phyloP scores from a whole-genome alignment of 1,140 invertebrate genomes.

The Scaptomyza hsui region DNA sequence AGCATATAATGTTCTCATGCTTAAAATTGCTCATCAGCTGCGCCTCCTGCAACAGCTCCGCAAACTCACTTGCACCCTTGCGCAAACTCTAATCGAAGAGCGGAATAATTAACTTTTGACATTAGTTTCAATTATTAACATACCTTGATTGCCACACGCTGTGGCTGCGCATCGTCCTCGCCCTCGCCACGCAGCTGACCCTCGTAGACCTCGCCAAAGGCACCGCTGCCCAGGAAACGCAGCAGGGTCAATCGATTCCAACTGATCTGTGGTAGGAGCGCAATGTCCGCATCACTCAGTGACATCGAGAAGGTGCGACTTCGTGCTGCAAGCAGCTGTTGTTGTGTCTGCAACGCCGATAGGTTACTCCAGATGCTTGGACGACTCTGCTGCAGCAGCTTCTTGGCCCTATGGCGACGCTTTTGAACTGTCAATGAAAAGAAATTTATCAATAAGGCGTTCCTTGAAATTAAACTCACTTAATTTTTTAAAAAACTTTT shows the following conservation, averaged over 20 bases:
- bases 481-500: too few relatives aligned
- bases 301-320: slow-evolving; percentile 90
- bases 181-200: slow-evolving; percentile 90
- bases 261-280: slow-evolving; percentile 92
- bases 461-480: too few relatives aligned
- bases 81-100: slow-evolving; percentile 89
- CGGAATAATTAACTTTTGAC: not conserved
- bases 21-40: slow-evolving; percentile 98
- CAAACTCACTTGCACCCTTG: slow-evolving; percentile 97
- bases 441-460: too few relatives aligned
- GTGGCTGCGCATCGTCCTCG: slow-evolving; percentile 85
- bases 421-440: slow-evolving; percentile 45
- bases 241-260: slow-evolving; percentile 91
- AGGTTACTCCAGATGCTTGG: slow-evolving; percentile 89
- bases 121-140: not conserved
- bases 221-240: slow-evolving; percentile 96
- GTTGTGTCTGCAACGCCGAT: slow-evolving; percentile 93
- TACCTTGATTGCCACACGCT: slow-evolving; percentile 94
- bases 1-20: slow-evolving; percentile 96
- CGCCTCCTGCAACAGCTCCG: slow-evolving; percentile 98
- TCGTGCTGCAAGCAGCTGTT: slow-evolving; percentile 86
- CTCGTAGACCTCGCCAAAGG: slow-evolving; percentile 98
- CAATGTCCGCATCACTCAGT: slow-evolving; percentile 87
- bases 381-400: slow-evolving; percentile 72
- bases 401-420: slow-evolving; percentile 72